phyloP scores from a whole-genome alignment of 2,797 vertebrate genomes.

The Chrosomus eos region DNA sequence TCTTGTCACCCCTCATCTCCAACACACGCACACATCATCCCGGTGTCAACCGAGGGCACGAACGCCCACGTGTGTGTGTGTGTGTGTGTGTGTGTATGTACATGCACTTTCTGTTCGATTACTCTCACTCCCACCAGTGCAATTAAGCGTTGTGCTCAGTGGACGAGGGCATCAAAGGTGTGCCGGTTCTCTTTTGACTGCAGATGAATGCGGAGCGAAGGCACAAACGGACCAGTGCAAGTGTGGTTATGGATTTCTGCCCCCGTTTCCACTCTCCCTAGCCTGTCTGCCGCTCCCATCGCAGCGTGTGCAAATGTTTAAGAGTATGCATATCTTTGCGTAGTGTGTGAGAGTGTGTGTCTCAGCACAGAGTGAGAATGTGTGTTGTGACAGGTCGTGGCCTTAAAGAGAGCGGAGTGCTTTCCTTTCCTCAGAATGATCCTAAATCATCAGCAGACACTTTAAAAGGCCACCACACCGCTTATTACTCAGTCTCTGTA shows the following conservation, averaged over 20 bases:
- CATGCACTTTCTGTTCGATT: slow-evolving; percentile 54
- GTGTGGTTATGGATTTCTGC: slow-evolving; percentile 70
- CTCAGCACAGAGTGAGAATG: slow-evolving; percentile 49
- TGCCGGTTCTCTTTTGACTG: slow-evolving; percentile 73
- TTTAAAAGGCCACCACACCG: slow-evolving; percentile 75
- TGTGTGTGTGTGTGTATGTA: background rate
- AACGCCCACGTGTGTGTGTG: slow-evolving; percentile 20
- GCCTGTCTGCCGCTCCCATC: background rate
- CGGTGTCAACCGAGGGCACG: slow-evolving; percentile 5
- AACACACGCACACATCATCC: slow-evolving; percentile 62
- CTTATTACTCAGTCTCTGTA: slow-evolving; percentile 65
- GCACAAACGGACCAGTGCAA: slow-evolving; percentile 59
- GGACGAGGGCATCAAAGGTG: slow-evolving; percentile 68
- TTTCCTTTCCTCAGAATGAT: slow-evolving; percentile 62
- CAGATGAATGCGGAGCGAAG: slow-evolving; percentile 69
- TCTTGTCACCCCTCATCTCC: slow-evolving; percentile 65
- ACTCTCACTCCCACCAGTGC: slow-evolving; percentile 60
- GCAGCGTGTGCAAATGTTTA: background rate
- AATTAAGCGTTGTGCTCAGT: slow-evolving; percentile 70
- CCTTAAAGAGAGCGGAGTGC: slow-evolving; percentile 62
- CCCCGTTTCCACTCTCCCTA: slow-evolving; percentile 32
- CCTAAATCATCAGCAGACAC: slow-evolving; percentile 77
- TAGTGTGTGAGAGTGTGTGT: slow-evolving; percentile 49
- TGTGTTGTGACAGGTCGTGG: slow-evolving; percentile 58
- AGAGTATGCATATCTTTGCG: background rate